Conservation (phyloP, 2,888 invertebrate genomes). For the Tipula lateralis region DNA sequence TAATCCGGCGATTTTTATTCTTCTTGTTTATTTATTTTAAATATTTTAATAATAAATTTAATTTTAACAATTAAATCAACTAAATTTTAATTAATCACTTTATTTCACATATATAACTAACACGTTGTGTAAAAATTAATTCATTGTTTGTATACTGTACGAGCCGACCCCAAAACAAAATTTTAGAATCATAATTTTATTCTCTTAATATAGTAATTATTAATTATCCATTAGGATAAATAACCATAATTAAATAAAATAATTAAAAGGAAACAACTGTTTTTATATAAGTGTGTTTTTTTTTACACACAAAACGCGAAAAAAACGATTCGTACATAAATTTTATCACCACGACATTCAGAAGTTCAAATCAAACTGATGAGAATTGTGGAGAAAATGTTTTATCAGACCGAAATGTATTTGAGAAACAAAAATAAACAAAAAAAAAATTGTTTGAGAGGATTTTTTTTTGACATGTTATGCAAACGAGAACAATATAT, state of each 20-base stretch:
- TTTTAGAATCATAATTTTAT: neutral
- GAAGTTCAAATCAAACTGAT: neutral
- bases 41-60: neutral
- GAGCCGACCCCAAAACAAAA: neutral
- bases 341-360: neutral
- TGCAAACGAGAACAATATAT: neutral
- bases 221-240: neutral
- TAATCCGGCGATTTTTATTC: neutral
- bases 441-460: slow-evolving; percentile 11
- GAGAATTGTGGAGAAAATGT: neutral
- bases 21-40: neutral
- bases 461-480: neutral
- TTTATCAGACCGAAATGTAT: neutral
- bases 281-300: neutral
- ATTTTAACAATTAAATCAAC: neutral
- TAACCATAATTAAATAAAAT: neutral
- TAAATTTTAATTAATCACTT: slow-evolving; percentile 6
- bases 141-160: no score
- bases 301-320: neutral
- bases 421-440: neutral
- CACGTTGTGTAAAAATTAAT: neutral
- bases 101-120: neutral
- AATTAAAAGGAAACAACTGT: neutral
- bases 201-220: neutral
- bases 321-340: neutral